phyloP scores from a whole-genome alignment of 2,888 invertebrate genomes.

The Nemotelus nigrinus region DNA sequence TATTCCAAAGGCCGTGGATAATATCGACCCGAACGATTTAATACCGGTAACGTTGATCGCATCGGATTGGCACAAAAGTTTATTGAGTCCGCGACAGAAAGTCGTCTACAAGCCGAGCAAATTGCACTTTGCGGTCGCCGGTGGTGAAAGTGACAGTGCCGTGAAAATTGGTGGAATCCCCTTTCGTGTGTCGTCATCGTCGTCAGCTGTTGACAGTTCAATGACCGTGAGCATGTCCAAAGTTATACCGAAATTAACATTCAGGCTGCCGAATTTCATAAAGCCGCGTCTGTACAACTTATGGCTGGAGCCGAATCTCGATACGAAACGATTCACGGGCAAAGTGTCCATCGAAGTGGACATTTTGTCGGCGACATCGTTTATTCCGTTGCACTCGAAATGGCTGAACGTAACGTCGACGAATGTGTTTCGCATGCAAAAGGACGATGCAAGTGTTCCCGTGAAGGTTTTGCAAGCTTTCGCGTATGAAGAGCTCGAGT shows the following conservation, averaged over 20 bases:
- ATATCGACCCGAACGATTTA: conserved; percentile 12
- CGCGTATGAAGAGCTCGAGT: conserved; percentile 60
- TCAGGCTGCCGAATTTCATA: conserved; percentile 70
- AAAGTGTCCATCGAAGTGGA: conserved; percentile 68
- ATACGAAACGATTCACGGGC: conserved; percentile 70
- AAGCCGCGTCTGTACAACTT: conserved; percentile 73
- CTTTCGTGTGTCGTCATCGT: conserved; percentile 12
- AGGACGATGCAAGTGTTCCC: conserved; percentile 55
- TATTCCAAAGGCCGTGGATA: conserved; percentile 24
- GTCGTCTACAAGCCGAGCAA: conserved; percentile 52
- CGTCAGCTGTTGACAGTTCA: conserved; percentile 50
- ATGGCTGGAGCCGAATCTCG: conserved; percentile 72
- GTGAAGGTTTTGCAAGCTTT: conserved; percentile 58
- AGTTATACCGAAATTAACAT: conserved; percentile 60
- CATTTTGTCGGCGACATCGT: conserved; percentile 63
- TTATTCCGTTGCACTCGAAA: conserved; percentile 67
- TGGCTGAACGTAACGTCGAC: conserved; percentile 66
- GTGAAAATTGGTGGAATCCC: conserved; percentile 27
- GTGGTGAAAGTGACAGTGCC: conserved; percentile 16
- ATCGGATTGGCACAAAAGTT: conserved; percentile 11
- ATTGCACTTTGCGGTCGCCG: not conserved
- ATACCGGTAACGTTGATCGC: conserved; percentile 9
- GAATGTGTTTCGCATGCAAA: conserved; percentile 57
- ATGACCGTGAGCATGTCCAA: conserved; percentile 59
- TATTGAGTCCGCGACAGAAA: conserved; percentile 46